Percentiles rank a stretch among this genome's conserved stretches.
Conservation (phyloP, 2,113 vertebrate species). For the Thinocorus orbignyianus region DNA sequence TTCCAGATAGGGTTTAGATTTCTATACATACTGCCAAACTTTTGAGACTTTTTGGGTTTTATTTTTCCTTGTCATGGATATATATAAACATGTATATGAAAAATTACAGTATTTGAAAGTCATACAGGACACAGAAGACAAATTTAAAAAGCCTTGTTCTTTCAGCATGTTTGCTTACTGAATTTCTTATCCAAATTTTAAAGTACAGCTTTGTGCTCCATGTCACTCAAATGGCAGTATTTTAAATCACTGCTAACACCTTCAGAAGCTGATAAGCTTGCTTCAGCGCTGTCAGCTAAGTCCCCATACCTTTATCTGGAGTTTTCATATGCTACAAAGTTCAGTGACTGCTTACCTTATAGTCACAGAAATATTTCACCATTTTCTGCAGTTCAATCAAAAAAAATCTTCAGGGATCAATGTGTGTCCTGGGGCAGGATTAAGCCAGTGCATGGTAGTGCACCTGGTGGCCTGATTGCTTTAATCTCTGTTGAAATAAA, state of each 20-base stretch:
- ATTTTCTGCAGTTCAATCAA: neutral
- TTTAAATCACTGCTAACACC: conserved; percentile 25
- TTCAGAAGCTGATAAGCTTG: conserved; percentile 43
- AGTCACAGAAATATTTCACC: neutral
- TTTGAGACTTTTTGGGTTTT: neutral
- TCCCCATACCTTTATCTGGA: conserved; percentile 20
- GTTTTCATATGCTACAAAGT: conserved; percentile 14
- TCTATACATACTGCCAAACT: neutral
- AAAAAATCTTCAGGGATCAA: neutral
- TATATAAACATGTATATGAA: neutral
- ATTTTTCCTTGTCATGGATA: neutral
- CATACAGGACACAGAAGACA: neutral
- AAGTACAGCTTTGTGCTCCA: neutral
- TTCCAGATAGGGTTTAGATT: neutral
- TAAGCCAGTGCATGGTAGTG: neutral
- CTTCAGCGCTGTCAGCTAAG: conserved; percentile 41
- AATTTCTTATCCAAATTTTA: conserved; percentile 10
- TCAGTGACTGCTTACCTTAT: neutral
- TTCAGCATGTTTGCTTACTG: neutral
- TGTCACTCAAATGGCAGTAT: neutral
- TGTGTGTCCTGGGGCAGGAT: neutral
- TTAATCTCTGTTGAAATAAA: neutral
- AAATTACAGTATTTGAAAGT: neutral
- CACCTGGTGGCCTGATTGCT: neutral
- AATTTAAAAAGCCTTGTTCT: neutral